Conservation (phyloP, 30 jellyfish, hydroid and myxozoan species). For the Mastigias papua region DNA sequence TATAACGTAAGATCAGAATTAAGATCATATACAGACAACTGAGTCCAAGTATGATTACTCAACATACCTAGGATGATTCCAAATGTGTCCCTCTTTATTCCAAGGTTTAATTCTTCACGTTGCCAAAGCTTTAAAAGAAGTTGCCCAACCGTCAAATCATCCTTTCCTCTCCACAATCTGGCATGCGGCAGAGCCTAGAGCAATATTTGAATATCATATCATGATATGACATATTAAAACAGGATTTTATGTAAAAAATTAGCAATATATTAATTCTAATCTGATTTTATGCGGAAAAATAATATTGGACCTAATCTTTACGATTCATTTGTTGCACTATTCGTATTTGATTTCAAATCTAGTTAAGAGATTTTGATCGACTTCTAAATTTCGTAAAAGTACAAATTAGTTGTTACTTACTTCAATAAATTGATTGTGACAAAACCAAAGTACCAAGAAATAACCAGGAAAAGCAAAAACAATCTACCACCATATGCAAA, state of each 20-base stretch:
- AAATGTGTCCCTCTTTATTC: constrained; percentile 68
- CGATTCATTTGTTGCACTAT: no score
- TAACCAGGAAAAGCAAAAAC: not conserved
- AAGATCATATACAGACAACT: no score
- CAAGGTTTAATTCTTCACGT: constrained; percentile 77
- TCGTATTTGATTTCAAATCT: no score
- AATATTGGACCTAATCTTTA: no score
- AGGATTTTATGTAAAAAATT: no score
- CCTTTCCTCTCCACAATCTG: constrained; percentile 84
- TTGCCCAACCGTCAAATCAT: constrained; percentile 74
- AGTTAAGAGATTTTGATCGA: no score
- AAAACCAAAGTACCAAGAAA: not conserved
- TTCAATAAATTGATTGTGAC: no score
- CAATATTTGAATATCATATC: not conserved
- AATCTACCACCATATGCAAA: not conserved
- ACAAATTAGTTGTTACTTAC: no score
- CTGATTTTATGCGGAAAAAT: no score
- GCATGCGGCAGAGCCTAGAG: constrained; percentile 82
- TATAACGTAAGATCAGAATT: no score
- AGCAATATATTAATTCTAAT: not conserved
- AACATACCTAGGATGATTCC: constrained; percentile 75
- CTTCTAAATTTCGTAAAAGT: no score
- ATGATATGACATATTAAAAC: no score
- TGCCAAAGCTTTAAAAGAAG: constrained; percentile 82
- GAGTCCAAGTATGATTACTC: not conserved